Percentiles rank a stretch among this genome's conserved stretches.
phyloP scores from a whole-genome alignment of 1,140 invertebrate species.

The Panagrolaimus sp. region DNA sequence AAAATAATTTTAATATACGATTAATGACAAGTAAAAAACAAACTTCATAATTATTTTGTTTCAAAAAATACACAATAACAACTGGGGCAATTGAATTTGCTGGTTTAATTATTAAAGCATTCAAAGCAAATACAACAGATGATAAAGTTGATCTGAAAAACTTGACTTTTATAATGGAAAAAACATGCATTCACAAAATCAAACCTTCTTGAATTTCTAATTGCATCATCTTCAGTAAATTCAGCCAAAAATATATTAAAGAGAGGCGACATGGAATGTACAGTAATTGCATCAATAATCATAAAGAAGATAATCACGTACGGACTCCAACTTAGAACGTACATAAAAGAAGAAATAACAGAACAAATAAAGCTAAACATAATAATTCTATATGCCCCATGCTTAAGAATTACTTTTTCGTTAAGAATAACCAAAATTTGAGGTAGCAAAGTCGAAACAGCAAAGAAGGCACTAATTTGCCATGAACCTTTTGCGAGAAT shows the following conservation, averaged over 20 bases:
- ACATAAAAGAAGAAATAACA: constrained; percentile 44
- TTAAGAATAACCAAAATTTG: constrained; percentile 51
- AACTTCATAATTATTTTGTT: constrained; percentile 39
- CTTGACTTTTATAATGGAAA: too few relatives aligned
- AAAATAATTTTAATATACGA: background rate
- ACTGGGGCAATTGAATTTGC: constrained; percentile 46
- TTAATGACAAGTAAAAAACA: background rate
- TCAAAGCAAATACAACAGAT: constrained; percentile 44
- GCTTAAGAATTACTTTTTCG: constrained; percentile 41
- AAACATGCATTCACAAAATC: background rate
- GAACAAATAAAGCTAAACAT: constrained; percentile 36
- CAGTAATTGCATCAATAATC: constrained; percentile 52
- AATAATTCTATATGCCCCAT: constrained; percentile 45
- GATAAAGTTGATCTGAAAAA: constrained; percentile 34
- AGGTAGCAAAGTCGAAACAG: constrained; percentile 44
- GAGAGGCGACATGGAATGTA: constrained; percentile 51
- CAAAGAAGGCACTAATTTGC: constrained; percentile 48
- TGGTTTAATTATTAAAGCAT: constrained; percentile 46
- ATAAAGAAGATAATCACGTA: constrained; percentile 54
- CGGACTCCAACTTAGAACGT: constrained; percentile 39
- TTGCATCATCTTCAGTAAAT: constrained; percentile 55
- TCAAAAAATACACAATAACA: constrained; percentile 45
- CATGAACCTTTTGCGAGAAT: constrained; percentile 53
- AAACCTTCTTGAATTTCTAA: constrained; percentile 38
- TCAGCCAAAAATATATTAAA: constrained; percentile 58